Percentiles rank a stretch among this genome's conserved stretches.
phyloP scores from a whole-genome alignment of 2,888 invertebrate species.

The Drosophila pseudotalamancana region DNA sequence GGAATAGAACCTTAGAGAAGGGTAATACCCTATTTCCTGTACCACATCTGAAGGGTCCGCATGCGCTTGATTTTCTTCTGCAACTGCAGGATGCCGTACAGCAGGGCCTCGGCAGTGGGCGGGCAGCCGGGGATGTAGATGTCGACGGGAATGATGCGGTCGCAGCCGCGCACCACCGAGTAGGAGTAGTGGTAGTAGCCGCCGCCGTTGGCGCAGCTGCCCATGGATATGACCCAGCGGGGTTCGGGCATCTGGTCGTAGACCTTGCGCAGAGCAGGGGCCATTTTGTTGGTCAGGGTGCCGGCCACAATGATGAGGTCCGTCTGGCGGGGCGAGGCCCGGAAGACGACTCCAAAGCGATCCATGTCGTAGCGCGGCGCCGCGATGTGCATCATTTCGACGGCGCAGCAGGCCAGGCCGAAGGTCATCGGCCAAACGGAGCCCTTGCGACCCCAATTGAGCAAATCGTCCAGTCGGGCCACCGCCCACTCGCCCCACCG shows the following conservation, averaged over 20 bases:
- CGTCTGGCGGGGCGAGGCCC: constrained; percentile 98
- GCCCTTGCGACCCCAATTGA: constrained; percentile 97
- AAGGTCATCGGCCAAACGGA: constrained; percentile 99
- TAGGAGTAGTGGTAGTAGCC: constrained; percentile 99
- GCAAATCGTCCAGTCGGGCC: constrained; percentile 95
- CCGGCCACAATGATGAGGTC: constrained; percentile 99
- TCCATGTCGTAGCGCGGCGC: constrained; percentile 99
- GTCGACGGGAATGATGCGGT: constrained; percentile 98
- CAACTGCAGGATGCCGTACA: constrained; percentile 97
- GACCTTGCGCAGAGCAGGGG: constrained; percentile 97
- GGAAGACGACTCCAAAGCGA: constrained; percentile 98
- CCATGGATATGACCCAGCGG: constrained; percentile 99
- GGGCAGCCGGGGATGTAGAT: constrained; percentile 99
- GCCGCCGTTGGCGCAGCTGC: constrained; percentile 99
- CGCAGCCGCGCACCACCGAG: constrained; percentile 98
- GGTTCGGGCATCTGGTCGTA: constrained; percentile 99
- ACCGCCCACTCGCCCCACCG: constrained; percentile 92
- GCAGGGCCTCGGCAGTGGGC: constrained; percentile 97
- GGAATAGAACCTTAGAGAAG: too few relatives aligned
- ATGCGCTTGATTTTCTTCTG: constrained; percentile 99
- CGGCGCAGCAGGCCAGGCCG: constrained; percentile 99
- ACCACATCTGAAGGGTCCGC: constrained; percentile 95
- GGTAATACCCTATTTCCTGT: constrained; percentile 87
- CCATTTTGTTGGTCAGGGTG: constrained; percentile 99
- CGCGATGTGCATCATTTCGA: constrained; percentile 99